These are phyloP conservation scores for Benthosema pterotum DNA, from an alignment of 2,797 vertebrate species.

Conservation along the genomic window DNA sequence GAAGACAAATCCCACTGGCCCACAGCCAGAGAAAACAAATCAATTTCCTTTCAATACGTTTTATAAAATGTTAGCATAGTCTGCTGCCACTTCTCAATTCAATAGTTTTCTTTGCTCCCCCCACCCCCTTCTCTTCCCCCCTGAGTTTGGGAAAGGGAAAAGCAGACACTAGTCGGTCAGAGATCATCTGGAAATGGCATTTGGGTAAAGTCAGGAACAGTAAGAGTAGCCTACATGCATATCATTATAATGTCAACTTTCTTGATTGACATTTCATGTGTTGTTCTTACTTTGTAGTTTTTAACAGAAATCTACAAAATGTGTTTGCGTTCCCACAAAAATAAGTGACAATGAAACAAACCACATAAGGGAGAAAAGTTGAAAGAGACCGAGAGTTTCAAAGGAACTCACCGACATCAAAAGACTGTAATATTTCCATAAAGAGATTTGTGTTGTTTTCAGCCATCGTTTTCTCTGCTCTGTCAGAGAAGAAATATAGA, in stretches of 20 bases:
- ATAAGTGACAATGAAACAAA: slow-evolving; percentile 39
- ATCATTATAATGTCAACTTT: slow-evolving; percentile 7
- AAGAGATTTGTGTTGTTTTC: slow-evolving; percentile 81
- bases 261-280: not conserved
- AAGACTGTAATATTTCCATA: slow-evolving; percentile 84
- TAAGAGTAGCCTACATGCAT: slow-evolving; percentile 20
- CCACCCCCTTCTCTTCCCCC: slow-evolving; percentile 5
- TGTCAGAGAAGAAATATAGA: slow-evolving; percentile 60
- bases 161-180: slow-evolving; percentile 49
- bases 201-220: slow-evolving; percentile 43
- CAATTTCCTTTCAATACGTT: slow-evolving; percentile 48
- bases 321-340: slow-evolving; percentile 44
- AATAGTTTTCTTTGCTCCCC: slow-evolving; percentile 13
- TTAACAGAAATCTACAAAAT: slow-evolving; percentile 17
- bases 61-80: slow-evolving; percentile 32
- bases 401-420: slow-evolving; percentile 89
- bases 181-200: slow-evolving; percentile 77
- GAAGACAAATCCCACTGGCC: slow-evolving; percentile 54
- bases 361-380: slow-evolving; percentile 49
- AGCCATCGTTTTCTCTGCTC: slow-evolving; percentile 85
- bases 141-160: slow-evolving; percentile 42
- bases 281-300: slow-evolving; percentile 11
- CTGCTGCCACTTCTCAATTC: slow-evolving; percentile 50
- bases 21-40: slow-evolving; percentile 60
- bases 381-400: slow-evolving; percentile 37